Percentiles rank a stretch among this genome's conserved stretches.
These are phyloP conservation scores for Mythimna impura DNA, from an alignment of 2,888 invertebrate species.

Conservation along the genomic window DNA sequence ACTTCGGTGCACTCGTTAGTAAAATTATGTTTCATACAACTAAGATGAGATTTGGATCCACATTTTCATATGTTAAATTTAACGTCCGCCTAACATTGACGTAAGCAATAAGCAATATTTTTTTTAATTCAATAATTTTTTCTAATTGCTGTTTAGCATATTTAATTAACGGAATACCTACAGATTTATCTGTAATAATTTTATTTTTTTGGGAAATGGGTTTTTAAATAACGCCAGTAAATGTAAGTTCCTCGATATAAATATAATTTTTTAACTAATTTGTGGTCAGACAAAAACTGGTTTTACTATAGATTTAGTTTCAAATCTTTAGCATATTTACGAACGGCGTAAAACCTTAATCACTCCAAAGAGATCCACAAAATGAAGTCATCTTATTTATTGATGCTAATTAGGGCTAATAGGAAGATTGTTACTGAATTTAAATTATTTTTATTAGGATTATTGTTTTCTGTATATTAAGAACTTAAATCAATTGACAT, in stretches of 20 bases:
- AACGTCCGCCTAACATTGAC: conserved; percentile 81
- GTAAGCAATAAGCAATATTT: conserved; percentile 74
- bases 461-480: conserved; percentile 88
- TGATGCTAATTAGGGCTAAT: conserved; percentile 85
- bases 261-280: conserved; percentile 55
- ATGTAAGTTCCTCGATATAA: conserved; percentile 51
- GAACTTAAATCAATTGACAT: conserved; percentile 81
- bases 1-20: conserved; percentile 41
- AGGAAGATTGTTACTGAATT: conserved; percentile 83
- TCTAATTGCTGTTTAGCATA: conserved; percentile 56
- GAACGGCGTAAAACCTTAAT: conserved; percentile 65
- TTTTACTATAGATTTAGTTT: conserved; percentile 54
- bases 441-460: conserved; percentile 87
- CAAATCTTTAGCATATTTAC: conserved; percentile 59
- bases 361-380: conserved; percentile 82
- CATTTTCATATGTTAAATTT: conserved; percentile 47
- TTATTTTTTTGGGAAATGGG: conserved; percentile 62
- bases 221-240: conserved; percentile 59
- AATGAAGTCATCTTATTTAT: conserved; percentile 88
- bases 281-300: conserved; percentile 54
- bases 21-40: conserved; percentile 54
- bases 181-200: conserved; percentile 60
- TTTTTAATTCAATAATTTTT: conserved; percentile 64
- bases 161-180: conserved; percentile 50
- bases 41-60: conserved; percentile 42